Percentiles rank a stretch among this genome's conserved stretches.
Conservation (phyloP, 2,797 vertebrate genomes). For the Mus minutoides region DNA sequence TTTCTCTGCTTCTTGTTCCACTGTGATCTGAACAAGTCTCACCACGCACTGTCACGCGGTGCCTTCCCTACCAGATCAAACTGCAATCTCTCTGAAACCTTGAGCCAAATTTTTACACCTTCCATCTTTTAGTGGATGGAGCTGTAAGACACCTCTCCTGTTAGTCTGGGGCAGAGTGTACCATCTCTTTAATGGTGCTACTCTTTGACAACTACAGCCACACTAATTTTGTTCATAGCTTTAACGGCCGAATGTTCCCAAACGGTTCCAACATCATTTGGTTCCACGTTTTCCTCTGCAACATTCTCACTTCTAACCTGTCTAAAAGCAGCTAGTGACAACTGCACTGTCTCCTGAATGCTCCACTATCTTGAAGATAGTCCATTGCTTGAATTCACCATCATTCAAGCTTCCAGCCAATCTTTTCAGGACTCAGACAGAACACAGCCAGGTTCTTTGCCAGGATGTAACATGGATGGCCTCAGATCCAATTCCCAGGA, state of each 20-base stretch:
- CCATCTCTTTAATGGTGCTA: background rate
- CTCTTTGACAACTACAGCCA: background rate
- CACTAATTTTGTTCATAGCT: background rate
- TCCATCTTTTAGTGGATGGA: background rate
- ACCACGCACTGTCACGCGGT: background rate
- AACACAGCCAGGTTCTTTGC: background rate
- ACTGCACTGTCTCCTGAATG: background rate
- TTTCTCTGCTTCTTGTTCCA: background rate
- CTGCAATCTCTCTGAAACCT: background rate
- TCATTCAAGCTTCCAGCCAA: background rate
- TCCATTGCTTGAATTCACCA: background rate
- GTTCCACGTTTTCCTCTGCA: background rate
- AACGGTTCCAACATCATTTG: background rate
- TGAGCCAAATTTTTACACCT: background rate
- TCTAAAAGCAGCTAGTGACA: background rate
- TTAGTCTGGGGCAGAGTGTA: accelerated
- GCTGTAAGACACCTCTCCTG: background rate
- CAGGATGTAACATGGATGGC: background rate
- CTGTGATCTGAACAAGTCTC: background rate
- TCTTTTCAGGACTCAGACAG: background rate
- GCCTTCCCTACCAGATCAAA: background rate
- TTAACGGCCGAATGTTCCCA: background rate
- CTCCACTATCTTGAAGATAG: background rate
- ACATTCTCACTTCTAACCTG: background rate
- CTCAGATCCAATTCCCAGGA: background rate